Evolutionary conservation across 2,797 vertebrate genomes (phyloP).

Genomic region (Galago senegalensis): DNA sequence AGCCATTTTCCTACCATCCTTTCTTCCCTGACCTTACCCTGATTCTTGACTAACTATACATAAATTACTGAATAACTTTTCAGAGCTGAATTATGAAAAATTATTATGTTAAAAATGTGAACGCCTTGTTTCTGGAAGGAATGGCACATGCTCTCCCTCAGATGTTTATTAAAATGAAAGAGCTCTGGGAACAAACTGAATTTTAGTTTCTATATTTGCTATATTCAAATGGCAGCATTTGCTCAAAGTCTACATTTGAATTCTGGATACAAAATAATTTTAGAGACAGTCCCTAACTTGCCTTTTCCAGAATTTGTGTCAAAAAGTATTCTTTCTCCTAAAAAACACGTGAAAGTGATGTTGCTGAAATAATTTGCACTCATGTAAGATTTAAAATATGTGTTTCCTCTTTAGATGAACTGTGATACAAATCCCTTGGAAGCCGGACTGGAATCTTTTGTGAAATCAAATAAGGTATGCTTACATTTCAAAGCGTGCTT

Average conservation of each 20-base stretch:
- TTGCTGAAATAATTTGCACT: constrained; percentile 20
- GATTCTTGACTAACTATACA: background rate
- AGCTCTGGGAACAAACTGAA: constrained; percentile 9
- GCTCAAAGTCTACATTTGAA: constrained; percentile 53
- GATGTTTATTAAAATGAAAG: constrained; percentile 47
- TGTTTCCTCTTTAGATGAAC: constrained; percentile 94
- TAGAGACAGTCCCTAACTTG: constrained; percentile 28
- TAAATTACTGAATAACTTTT: constrained; percentile 50
- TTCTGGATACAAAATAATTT: constrained; percentile 60
- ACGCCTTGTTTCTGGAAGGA: constrained; percentile 49
- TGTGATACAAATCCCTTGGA: constrained; percentile 98
- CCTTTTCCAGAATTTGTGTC: constrained; percentile 46
- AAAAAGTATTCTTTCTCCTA: constrained; percentile 8
- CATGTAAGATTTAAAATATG: background rate
- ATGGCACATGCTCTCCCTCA: background rate
- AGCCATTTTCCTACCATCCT: background rate
- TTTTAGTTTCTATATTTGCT: constrained; percentile 53
- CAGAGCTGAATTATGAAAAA: constrained; percentile 29
- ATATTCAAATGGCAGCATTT: constrained; percentile 30
- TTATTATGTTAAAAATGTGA: constrained; percentile 16
- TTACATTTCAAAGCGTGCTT: constrained; percentile 19
- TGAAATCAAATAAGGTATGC: constrained; percentile 97
- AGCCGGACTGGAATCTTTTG: constrained; percentile 96
- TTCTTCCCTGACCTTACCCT: background rate
- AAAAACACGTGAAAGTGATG: background rate